Percentiles rank a stretch among this genome's conserved stretches.
These are phyloP conservation scores for Cephus pulcher DNA, from an alignment of 2,888 invertebrate genomes.

Conservation along the genomic window DNA sequence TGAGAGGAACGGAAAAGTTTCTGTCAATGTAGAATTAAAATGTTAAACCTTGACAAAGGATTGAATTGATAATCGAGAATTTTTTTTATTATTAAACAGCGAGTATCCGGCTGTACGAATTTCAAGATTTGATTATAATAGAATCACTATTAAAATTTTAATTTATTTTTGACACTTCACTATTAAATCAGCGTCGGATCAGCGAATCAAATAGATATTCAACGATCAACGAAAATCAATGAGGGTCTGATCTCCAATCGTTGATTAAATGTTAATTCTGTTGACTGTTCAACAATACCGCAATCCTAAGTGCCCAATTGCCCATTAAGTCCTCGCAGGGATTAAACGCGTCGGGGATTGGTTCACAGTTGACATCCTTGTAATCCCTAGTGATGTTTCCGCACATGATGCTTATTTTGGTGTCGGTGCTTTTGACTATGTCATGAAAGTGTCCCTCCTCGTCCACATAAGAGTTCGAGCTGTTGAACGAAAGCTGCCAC, in stretches of 20 bases:
- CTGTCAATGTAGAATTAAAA: too few species aligned
- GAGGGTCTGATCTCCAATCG: neutral
- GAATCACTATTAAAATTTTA: too few species aligned
- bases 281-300: conserved; percentile 38
- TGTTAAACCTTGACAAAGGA: too few species aligned
- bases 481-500: neutral
- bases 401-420: neutral
- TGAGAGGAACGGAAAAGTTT: too few species aligned
- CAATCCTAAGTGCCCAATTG: conserved; percentile 69
- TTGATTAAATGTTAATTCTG: neutral
- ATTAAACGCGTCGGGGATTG: conserved; percentile 73
- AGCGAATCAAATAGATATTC: neutral
- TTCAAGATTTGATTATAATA: too few species aligned
- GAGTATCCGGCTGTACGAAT: too few species aligned
- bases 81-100: too few species aligned
- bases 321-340: conserved; percentile 77
- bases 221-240: neutral
- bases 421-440: neutral
- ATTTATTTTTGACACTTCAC: too few species aligned
- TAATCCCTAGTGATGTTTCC: conserved; percentile 23
- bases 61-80: too few species aligned
- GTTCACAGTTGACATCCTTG: conserved; percentile 66
- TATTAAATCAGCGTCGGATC: too few species aligned
- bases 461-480: neutral
- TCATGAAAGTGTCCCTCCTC: conserved; percentile 1